Evolutionary conservation across 2,888 invertebrate genomes (phyloP), one percentile per base, ranked within the genome.

Genomic region (Diabrotica balteata): DNA sequence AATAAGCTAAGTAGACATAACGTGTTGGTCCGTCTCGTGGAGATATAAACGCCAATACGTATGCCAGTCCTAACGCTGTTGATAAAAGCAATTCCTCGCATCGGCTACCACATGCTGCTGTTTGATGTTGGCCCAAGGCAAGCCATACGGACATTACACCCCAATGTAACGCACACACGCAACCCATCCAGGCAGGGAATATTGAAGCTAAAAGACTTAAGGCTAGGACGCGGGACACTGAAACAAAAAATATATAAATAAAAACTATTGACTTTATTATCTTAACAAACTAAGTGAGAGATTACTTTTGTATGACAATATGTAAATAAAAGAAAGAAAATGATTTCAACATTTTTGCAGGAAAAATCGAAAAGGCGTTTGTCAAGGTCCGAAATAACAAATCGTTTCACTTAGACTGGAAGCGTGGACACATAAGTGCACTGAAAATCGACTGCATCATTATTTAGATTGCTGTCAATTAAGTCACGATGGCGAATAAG

Each of bases 1-100:
- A 86, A 74, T 85, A 85, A 10, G 83, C 84, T 45, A 85, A 72
- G 72, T 86, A 86, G n/a, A 84, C 79, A 72, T 85, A 85, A 67
- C 89, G 82, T 4, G 89, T 89, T 47, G 87, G 87, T 47, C 88
- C 89, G 76, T 89, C 88, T 70, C 87, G 82, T 7, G 89, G 86
- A 69, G 89, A 88, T 70, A 89, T 85, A 79, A 87, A 89, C 55
- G 88, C 87, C 74, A 89, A 85, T 32, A 89, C 85, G 79, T 89
- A 88, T 2, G 89, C 88, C 69, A 87, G 84, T 5, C 88, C 89
- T 68, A 89, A 82, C 47, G 88, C 86, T 59, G 86, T 80, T 67
- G 87, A 87, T 59, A 88, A 76, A 42, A 85, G 73, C 42, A 85
- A 63, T 72, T 85, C 85, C 73, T 85, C 85, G 72, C 85, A 85